Percentiles rank a stretch among this genome's conserved stretches.
Evolutionary conservation across 2,113 vertebrate species (phyloP).

Genomic region (Labeo catla): DNA sequence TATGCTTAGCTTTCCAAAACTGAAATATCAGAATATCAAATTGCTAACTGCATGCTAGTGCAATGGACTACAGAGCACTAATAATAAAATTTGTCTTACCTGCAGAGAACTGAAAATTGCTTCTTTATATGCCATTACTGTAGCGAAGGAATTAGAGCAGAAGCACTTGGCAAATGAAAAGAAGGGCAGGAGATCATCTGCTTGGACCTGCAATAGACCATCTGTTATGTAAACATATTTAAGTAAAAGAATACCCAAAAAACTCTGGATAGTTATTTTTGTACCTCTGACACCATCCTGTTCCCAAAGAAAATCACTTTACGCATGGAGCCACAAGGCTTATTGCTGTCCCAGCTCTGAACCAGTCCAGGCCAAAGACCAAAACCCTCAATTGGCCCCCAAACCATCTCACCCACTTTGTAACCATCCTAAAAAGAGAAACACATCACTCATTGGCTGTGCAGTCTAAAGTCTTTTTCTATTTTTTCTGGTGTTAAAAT

Average conservation of each 20-base stretch:
- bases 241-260: not conserved
- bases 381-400: constrained; percentile 83
- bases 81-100: constrained; percentile 71
- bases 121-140: constrained; percentile 81
- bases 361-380: constrained; percentile 85
- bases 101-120: constrained; percentile 84
- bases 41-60: not conserved
- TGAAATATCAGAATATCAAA: not conserved
- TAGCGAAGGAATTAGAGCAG: constrained; percentile 79
- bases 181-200: constrained; percentile 77
- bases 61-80: not conserved
- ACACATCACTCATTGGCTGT: not conserved
- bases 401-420: constrained; percentile 83
- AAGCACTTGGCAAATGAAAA: constrained; percentile 82
- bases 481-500: not conserved
- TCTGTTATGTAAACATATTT: not conserved
- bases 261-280: constrained; percentile 28
- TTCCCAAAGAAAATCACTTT: constrained; percentile 89
- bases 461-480: not conserved
- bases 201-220: constrained; percentile 72
- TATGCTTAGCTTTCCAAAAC: not conserved
- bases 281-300: constrained; percentile 82
- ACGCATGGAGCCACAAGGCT: constrained; percentile 66
- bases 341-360: constrained; percentile 66
- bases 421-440: constrained; percentile 74